phyloP scores from a whole-genome alignment of 1,140 invertebrate genomes.

The Drosophila pectinifera region DNA sequence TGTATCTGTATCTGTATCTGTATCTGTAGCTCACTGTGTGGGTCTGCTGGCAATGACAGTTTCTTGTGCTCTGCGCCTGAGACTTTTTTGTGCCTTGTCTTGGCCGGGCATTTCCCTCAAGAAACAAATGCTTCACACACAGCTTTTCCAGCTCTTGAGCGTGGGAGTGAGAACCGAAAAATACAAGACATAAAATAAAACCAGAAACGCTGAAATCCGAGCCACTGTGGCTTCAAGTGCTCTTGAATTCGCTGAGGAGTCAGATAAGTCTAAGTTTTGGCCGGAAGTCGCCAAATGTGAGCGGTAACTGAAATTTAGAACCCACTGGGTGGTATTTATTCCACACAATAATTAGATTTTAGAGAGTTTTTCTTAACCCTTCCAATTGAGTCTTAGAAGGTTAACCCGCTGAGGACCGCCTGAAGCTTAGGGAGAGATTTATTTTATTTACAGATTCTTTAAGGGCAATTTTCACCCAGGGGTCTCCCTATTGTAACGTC shows the following conservation, averaged over 20 bases:
- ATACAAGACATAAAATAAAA: constrained; percentile 13
- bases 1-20: constrained; percentile 13
- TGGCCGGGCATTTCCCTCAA: constrained; percentile 42
- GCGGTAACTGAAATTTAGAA: not conserved
- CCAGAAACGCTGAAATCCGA: constrained; percentile 33
- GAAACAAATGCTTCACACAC: constrained; percentile 56
- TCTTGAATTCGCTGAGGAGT: constrained; percentile 50
- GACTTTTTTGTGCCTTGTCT: constrained; percentile 15
- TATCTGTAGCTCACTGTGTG: constrained; percentile 35
- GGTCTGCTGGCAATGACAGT: constrained; percentile 64
- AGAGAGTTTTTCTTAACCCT: not conserved
- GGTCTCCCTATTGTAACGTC: constrained; percentile 15
- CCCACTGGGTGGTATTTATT: constrained; percentile 29
- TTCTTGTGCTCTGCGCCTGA: constrained; percentile 33
- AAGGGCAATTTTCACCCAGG: constrained; percentile 12
- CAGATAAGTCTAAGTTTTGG: constrained; percentile 37
- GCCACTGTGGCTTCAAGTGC: constrained; percentile 66
- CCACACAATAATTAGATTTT: constrained; percentile 1
- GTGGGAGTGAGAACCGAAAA: constrained; percentile 73
- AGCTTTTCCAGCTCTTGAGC: constrained; percentile 74
- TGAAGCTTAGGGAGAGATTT: constrained; percentile 8
- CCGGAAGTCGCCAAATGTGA: constrained; percentile 67
- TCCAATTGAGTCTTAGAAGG: not conserved
- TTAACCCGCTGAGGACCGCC: constrained; percentile 57
- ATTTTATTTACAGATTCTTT: not conserved